Conservation (phyloP, 23 tunicate genomes). For the Halocynthia aurantium region DNA sequence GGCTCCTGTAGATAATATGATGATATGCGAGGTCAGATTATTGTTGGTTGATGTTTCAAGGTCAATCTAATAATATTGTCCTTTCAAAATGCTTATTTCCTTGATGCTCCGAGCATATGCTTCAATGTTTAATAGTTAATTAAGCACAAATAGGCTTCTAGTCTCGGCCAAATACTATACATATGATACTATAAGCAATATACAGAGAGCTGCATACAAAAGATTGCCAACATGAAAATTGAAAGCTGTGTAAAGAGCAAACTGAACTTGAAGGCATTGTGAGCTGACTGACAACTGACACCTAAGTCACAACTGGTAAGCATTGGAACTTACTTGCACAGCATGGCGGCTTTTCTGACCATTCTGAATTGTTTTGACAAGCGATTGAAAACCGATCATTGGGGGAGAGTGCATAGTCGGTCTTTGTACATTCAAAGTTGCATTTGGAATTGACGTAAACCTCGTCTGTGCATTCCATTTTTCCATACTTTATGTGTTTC, state of each 20-base stretch:
- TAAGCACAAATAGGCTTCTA: too few relatives aligned
- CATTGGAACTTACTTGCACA: conserved; percentile 57
- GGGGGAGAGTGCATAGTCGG: conserved; percentile 4
- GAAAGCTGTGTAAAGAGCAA: too few relatives aligned
- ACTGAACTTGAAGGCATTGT: neutral
- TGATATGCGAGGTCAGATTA: neutral
- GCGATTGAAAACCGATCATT: neutral
- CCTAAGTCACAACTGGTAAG: neutral
- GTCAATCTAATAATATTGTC: too few relatives aligned
- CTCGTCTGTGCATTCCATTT: conserved; percentile 7
- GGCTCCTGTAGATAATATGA: conserved; percentile 2
- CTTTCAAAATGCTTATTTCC: too few relatives aligned
- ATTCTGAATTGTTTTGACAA: conserved; percentile 22
- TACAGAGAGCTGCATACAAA: too few relatives aligned
- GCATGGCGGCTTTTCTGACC: conserved; percentile 66
- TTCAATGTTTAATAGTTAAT: too few relatives aligned
- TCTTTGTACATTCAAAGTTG: conserved; percentile 5
- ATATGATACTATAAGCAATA: too few relatives aligned
- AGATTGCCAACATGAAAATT: too few relatives aligned
- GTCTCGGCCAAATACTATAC: too few relatives aligned
- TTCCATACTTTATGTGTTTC: conserved; percentile 1
- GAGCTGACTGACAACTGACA: neutral
- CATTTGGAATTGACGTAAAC: conserved; percentile 11
- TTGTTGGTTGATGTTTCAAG: conserved; percentile 26
- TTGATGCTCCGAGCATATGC: too few relatives aligned